Conservation (phyloP, 1,140 invertebrate genomes). For the Heterodera carotae region DNA sequence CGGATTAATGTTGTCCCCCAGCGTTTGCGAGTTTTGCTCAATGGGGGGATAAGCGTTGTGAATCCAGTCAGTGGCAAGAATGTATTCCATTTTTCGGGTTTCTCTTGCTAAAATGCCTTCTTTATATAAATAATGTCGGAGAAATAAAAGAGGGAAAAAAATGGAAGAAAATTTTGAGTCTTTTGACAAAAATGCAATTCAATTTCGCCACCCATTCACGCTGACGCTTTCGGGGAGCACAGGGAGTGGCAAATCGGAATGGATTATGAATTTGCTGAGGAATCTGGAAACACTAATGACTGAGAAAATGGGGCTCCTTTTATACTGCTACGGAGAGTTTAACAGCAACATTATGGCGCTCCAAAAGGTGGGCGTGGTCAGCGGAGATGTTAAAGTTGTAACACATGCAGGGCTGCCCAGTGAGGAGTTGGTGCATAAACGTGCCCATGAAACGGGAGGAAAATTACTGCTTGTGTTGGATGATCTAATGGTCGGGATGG, state of each 20-base stretch:
- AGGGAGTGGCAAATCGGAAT: constrained; percentile 38
- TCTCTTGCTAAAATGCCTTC: no score
- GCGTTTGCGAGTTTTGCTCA: neutral
- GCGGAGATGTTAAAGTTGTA: neutral
- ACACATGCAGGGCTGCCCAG: constrained; percentile 27
- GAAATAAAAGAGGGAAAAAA: neutral
- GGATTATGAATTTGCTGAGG: constrained; percentile 21
- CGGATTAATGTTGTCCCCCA: neutral
- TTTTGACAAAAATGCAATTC: neutral
- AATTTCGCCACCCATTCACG: constrained; percentile 36
- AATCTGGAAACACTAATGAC: constrained; percentile 10
- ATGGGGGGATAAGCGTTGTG: neutral
- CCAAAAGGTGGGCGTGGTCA: neutral
- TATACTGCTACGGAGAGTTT: constrained; percentile 41
- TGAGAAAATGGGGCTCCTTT: constrained; percentile 10
- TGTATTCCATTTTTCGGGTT: neutral
- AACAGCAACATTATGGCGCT: constrained; percentile 36
- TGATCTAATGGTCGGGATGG: constrained; percentile 30
- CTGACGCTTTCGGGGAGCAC: constrained; percentile 34
- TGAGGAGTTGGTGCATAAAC: constrained; percentile 13
- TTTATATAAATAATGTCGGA: no score
- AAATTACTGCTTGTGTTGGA: constrained; percentile 27
- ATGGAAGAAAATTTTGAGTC: neutral
- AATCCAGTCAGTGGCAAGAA: constrained; percentile 1
- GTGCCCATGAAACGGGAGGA: neutral